Conservation (phyloP, 2,888 invertebrate species). For the Marasmarcha lunaedactyla region DNA sequence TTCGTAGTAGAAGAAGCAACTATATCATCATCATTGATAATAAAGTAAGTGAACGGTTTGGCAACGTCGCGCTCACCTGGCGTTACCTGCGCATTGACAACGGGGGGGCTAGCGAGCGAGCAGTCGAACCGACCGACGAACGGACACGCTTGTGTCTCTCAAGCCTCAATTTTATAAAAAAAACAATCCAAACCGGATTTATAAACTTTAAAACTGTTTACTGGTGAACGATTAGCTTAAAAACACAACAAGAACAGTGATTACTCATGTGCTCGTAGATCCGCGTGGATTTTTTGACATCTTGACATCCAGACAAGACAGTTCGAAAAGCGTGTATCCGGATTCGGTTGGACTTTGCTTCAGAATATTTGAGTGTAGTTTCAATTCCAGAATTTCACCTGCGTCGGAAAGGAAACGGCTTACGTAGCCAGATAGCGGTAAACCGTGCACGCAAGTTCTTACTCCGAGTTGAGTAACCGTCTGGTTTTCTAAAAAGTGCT, state of each 20-base stretch:
- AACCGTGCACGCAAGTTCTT: slow-evolving; percentile 52
- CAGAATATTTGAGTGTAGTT: slow-evolving; percentile 24
- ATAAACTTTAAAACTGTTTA: too few species aligned
- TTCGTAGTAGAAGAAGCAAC: slow-evolving; percentile 37
- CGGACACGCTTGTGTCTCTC: slow-evolving; percentile 43
- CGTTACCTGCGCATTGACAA: slow-evolving; percentile 66
- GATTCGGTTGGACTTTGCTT: slow-evolving; percentile 21
- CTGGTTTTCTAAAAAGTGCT: slow-evolving; percentile 57
- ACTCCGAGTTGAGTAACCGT: slow-evolving; percentile 54
- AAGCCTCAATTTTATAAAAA: slow-evolving; percentile 23
- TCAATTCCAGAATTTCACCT: slow-evolving; percentile 64
- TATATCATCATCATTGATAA: slow-evolving; percentile 67
- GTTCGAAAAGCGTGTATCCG: neutral
- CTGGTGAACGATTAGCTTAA: too few species aligned
- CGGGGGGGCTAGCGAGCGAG: slow-evolving; percentile 51
- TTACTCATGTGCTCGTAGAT: slow-evolving; percentile 19
- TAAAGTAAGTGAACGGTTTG: slow-evolving; percentile 44
- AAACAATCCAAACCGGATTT: slow-evolving; percentile 15
- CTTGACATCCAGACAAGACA: slow-evolving; percentile 19
- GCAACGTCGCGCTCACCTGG: slow-evolving; percentile 68
- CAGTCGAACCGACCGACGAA: slow-evolving; percentile 53
- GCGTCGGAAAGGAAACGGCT: slow-evolving; percentile 51
- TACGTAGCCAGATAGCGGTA: slow-evolving; percentile 66
- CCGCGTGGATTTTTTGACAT: slow-evolving; percentile 29
- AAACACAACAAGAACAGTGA: slow-evolving; percentile 15